Conservation (phyloP, 2,113 vertebrate species). For the Notarius lentiginosus region DNA sequence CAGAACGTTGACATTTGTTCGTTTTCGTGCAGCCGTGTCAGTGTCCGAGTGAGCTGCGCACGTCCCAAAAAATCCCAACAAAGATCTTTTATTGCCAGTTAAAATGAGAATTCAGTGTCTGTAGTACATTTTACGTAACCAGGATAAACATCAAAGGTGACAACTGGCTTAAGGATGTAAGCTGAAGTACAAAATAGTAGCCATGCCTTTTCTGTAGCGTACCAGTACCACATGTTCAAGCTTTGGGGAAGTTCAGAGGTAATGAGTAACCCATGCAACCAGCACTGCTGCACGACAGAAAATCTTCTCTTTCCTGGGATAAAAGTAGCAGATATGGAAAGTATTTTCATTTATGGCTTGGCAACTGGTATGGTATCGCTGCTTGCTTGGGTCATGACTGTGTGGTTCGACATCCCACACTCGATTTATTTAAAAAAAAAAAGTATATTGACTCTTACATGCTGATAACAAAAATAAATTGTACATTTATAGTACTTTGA, state of each 20-base stretch:
- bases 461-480: background rate
- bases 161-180: background rate
- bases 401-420: background rate
- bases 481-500: background rate
- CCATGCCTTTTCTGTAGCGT: background rate
- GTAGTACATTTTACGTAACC: background rate
- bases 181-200: background rate
- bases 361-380: background rate
- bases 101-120: background rate
- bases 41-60: background rate
- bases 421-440: background rate
- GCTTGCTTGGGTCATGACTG: background rate
- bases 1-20: background rate
- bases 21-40: background rate
- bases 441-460: background rate
- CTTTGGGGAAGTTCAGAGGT: background rate
- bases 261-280: background rate
- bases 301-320: background rate
- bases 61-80: background rate
- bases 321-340: background rate
- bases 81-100: background rate
- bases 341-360: background rate
- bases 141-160: background rate
- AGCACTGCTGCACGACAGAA: background rate
- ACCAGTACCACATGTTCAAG: background rate